Evolutionary conservation across 2,888 invertebrate species (phyloP).

Genomic region (Agrilus mali): DNA sequence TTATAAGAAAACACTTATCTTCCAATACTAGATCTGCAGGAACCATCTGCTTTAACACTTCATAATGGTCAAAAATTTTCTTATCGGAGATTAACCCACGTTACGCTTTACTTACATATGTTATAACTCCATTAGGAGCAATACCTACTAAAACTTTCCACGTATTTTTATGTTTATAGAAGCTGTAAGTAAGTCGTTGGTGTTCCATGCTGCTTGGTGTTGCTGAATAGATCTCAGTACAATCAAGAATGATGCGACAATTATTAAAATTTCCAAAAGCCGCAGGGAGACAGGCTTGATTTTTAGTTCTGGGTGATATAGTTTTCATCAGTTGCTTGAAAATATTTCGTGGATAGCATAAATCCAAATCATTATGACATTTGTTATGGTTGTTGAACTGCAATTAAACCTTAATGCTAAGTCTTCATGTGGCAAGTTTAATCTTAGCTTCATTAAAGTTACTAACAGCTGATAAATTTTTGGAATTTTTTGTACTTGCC

Average conservation of each 20-base stretch:
- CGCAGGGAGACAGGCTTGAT: constrained; percentile 13
- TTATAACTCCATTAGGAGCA: constrained; percentile 20
- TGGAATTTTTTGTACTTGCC: constrained; percentile 8
- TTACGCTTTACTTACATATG: constrained; percentile 17
- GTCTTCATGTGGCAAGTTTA: constrained; percentile 13
- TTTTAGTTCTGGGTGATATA: constrained; percentile 12
- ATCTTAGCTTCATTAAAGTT: constrained; percentile 13
- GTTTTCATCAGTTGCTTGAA: constrained; percentile 13
- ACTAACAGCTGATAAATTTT: constrained; percentile 12
- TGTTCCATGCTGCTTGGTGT: constrained; percentile 10
- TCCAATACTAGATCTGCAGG: constrained; percentile 17
- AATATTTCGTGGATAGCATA: constrained; percentile 14
- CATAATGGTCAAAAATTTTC: constrained; percentile 14
- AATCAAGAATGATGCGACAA: constrained; percentile 14
- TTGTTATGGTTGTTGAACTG: constrained; percentile 9
- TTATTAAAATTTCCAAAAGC: constrained; percentile 13
- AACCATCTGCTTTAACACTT: constrained; percentile 12
- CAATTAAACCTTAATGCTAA: constrained; percentile 13
- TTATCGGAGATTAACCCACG: constrained; percentile 18
- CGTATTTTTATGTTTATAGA: constrained; percentile 18
- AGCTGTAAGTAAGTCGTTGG: constrained; percentile 13
- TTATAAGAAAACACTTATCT: constrained; percentile 19
- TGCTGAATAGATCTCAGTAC: constrained; percentile 13
- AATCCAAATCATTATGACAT: constrained; percentile 14
- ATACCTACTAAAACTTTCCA: constrained; percentile 18